Percentiles rank a stretch among this genome's conserved stretches.
Conservation (phyloP, 2,797 vertebrate genomes). For the Muscicapa striata region DNA sequence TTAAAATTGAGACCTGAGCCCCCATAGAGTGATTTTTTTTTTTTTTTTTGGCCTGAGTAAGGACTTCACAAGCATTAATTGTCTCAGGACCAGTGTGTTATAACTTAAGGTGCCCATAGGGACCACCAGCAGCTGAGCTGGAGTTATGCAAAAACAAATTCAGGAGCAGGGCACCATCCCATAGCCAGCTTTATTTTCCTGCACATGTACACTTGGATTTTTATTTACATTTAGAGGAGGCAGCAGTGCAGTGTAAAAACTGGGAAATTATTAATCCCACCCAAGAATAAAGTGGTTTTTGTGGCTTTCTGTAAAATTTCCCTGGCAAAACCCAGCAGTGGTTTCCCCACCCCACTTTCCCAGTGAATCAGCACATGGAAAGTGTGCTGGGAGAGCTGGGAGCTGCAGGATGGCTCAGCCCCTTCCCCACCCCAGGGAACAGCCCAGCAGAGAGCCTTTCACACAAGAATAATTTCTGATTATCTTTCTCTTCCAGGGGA, state of each 20-base stretch:
- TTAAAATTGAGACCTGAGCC: background rate
- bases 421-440: background rate
- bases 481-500: background rate
- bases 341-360: background rate
- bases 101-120: background rate
- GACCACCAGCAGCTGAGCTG: background rate
- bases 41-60: background rate
- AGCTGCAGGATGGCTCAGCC: fast-evolving
- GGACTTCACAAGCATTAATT: background rate
- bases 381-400: background rate
- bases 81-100: background rate
- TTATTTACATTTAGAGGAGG: background rate
- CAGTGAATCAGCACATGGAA: background rate
- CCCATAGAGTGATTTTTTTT: background rate
- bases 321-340: background rate
- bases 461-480: background rate
- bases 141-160: background rate
- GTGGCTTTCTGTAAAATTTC: background rate
- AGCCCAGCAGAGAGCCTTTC: background rate
- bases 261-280: background rate
- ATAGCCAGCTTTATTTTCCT: background rate
- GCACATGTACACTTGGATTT: background rate
- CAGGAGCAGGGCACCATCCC: background rate
- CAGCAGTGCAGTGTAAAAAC: background rate
- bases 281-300: background rate